phyloP scores from a whole-genome alignment of 1,140 invertebrate genomes.

The Lepidurus packardi region DNA sequence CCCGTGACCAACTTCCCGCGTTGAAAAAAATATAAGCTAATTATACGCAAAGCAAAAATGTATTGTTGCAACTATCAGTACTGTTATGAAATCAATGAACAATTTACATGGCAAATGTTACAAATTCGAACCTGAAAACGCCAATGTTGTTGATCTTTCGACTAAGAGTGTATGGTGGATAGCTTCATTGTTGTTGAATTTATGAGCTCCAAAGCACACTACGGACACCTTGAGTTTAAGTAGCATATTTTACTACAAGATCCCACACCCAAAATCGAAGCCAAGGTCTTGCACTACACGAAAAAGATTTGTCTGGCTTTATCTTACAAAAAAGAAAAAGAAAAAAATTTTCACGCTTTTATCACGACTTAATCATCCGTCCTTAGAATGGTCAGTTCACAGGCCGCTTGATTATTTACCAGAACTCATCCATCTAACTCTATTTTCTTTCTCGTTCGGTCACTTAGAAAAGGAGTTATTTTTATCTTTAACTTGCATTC shows the following conservation, averaged over 20 bases:
- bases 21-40: too few relatives aligned
- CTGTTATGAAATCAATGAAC: too few relatives aligned
- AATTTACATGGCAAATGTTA: too few relatives aligned
- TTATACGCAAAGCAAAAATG: too few relatives aligned
- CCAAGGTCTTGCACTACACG: neutral
- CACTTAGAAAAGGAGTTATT: neutral
- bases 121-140: too few relatives aligned
- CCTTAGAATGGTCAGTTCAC: neutral
- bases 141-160: too few relatives aligned
- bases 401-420: neutral
- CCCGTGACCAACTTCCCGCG: too few relatives aligned
- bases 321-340: neutral
- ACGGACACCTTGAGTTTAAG: too few relatives aligned
- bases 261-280: neutral
- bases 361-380: neutral
- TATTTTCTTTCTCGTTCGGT: neutral
- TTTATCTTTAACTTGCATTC: neutral
- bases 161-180: too few relatives aligned
- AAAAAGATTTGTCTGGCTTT: constrained; percentile 4
- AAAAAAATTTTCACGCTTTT: neutral
- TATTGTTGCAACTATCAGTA: too few relatives aligned
- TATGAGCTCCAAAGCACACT: too few relatives aligned
- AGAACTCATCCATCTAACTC: neutral
- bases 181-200: too few relatives aligned
- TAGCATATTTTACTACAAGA: neutral